phyloP scores from a whole-genome alignment of 2,113 vertebrate species.

The Pteropus alecto region DNA sequence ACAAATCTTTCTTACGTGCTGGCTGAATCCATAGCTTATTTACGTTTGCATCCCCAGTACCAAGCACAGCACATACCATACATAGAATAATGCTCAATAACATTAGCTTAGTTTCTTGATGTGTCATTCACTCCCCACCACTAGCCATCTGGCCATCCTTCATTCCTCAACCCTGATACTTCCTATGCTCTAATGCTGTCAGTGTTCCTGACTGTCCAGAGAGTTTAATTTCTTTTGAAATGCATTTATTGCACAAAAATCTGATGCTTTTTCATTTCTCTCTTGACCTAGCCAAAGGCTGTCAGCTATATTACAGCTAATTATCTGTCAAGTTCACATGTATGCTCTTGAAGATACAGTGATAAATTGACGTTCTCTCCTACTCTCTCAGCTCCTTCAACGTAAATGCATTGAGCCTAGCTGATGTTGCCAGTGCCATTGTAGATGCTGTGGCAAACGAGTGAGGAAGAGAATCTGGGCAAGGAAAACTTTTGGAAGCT shows the following conservation, averaged over 20 bases:
- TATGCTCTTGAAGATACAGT: not conserved
- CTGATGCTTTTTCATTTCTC: not conserved
- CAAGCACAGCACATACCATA: not conserved
- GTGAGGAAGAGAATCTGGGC: not conserved
- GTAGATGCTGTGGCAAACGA: not conserved
- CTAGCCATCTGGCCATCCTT: not conserved
- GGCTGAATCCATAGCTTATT: not conserved
- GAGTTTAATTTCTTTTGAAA: conserved; percentile 10
- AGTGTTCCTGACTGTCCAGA: not conserved
- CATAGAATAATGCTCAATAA: not conserved
- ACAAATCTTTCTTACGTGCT: not conserved
- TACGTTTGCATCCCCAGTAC: not conserved
- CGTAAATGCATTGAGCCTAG: not conserved
- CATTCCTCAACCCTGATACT: not conserved
- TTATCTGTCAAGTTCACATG: not conserved
- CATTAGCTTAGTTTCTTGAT: not conserved
- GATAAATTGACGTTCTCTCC: not conserved
- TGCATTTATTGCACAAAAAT: not conserved
- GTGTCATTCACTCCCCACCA: not conserved
- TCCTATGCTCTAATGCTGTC: not conserved
- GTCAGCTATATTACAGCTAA: not conserved
- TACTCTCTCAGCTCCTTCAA: not conserved
- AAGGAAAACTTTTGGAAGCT: not conserved
- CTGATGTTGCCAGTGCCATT: rapidly evolving
- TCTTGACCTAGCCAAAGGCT: not conserved